Evolutionary conservation across 2,113 vertebrate genomes (phyloP).

Genomic region (Nerophis ophidion): DNA sequence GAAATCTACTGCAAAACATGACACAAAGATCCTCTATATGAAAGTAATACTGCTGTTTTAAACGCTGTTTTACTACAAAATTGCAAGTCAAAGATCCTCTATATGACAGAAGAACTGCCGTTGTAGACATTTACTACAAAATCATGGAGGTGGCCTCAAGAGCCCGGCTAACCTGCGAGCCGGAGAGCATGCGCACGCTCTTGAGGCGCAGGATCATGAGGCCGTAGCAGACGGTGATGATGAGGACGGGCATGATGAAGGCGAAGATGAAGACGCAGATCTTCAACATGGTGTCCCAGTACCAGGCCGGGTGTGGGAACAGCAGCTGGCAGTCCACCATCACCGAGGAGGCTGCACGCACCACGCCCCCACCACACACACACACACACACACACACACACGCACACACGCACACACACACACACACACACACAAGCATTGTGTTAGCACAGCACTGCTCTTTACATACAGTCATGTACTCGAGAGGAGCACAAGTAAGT

Average conservation of each 20-base stretch:
- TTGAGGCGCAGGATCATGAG: constrained; percentile 97
- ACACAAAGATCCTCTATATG: too few relatives aligned
- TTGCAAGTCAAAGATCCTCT: too few relatives aligned
- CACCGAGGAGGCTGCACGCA: constrained; percentile 53
- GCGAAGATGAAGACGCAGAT: constrained; percentile 99
- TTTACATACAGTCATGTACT: not conserved
- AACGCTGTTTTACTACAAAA: too few relatives aligned
- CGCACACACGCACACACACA: not conserved
- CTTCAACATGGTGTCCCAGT: constrained; percentile 97
- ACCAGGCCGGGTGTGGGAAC: constrained; percentile 93
- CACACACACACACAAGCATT: not conserved
- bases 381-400: not conserved
- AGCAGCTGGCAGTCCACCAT: constrained; percentile 86
- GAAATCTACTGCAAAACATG: too few relatives aligned
- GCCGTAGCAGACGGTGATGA: constrained; percentile 95
- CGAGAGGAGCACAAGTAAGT: too few relatives aligned
- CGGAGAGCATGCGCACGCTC: constrained; percentile 95
- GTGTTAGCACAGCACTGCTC: too few relatives aligned
- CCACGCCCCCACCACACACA: not conserved
- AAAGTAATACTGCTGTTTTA: too few relatives aligned
- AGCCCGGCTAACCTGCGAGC: constrained; percentile 77
- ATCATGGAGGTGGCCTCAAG: too few relatives aligned
- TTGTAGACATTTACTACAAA: not conserved
- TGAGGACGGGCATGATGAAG: constrained; percentile 97
- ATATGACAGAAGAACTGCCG: not conserved